phyloP scores from a whole-genome alignment of 2,113 vertebrate species.

The Coryphaenoides rupestris region DNA sequence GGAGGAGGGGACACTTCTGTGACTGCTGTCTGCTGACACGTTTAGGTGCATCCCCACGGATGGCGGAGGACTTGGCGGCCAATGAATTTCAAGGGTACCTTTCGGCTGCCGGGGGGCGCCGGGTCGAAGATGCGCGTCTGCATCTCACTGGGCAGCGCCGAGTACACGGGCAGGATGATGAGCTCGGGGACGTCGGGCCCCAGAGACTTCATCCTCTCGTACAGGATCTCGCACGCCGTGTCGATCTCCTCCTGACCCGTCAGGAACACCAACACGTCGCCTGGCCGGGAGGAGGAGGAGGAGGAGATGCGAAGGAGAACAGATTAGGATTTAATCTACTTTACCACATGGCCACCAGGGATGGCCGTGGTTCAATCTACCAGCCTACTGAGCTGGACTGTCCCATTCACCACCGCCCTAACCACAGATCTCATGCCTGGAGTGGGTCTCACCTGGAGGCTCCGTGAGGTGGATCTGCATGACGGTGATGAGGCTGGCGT shows the following conservation, averaged over 20 bases:
- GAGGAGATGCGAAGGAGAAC: neutral
- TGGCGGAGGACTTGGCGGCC: neutral
- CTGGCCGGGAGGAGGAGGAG: conserved; percentile 52
- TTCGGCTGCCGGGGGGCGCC: conserved; percentile 87
- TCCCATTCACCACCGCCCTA: no score
- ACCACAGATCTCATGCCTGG: neutral
- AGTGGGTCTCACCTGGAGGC: conserved; percentile 78
- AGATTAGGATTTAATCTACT: neutral
- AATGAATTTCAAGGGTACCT: conserved; percentile 64
- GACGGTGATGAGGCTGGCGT: conserved; percentile 92
- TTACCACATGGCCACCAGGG: no score
- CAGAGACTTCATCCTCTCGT: conserved; percentile 96
- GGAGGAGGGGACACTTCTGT: neutral
- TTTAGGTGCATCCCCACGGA: neutral
- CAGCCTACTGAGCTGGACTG: no score
- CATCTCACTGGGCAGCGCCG: conserved; percentile 90
- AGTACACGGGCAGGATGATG: conserved; percentile 92
- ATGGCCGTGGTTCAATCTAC: no score
- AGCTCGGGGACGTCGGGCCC: conserved; percentile 95
- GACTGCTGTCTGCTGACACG: no score
- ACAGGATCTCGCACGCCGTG: conserved; percentile 96
- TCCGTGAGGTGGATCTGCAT: conserved; percentile 98
- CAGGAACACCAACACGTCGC: conserved; percentile 91
- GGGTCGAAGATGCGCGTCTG: conserved; percentile 91
- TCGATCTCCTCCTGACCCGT: conserved; percentile 98